Base-by-base conservation (phyloP, 2,797 vertebrate genomes). In the Melanitta fusca region DNA sequence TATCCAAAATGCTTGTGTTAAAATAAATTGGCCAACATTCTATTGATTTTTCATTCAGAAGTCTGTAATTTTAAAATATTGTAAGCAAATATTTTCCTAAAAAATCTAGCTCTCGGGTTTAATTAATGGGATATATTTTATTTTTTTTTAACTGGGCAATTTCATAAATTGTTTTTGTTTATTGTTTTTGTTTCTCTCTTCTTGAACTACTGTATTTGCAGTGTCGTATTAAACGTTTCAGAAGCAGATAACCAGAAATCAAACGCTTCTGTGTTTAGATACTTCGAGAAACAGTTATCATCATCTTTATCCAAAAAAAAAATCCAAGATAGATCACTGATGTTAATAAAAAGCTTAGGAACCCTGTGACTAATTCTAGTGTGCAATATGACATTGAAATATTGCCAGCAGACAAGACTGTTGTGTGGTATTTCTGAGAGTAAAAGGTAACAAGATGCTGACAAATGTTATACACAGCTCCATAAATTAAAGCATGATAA, bases 401-500 rank as follows among this genome's bases (percentile, higher is more conserved):
- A 71, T 66, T 82, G n/a, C 47, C 19, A 49, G 21, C 11, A 79
- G 88, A 25, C 28, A 62, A 68, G 73, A 81, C 6, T 51, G 10
- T 36, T 39, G 21, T 80, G 43, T 68, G 32, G 19, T 73, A 66
- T 70, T 85, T 86, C 60, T 85, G 28, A 64, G 14, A 79, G n/a
- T 24, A 71, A 78, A 84, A 94, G 22, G 11, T 30, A 82, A 43
- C 7, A 64, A 93, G 86, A 77, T 34, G 56, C 11, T 62, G n/a
- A 94, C 41, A 88, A 94, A 95, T 82, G 43, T 87, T 90, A 72
- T n/a, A 21, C 58, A 43, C 13, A 60, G 25, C 30, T 77, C 28
- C 60, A 77, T 92, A 80, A 93, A 93, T 89, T 82, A 85, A 93
- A 91, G 47, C 30, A 58, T 17, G 3, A 27, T 74, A 24, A 93